A percentile compares a stretch with the other conserved stretches of the same genome.
Evolutionary conservation across 2,888 invertebrate genomes (phyloP).

Genomic region (Hydropsyche betteni): DNA sequence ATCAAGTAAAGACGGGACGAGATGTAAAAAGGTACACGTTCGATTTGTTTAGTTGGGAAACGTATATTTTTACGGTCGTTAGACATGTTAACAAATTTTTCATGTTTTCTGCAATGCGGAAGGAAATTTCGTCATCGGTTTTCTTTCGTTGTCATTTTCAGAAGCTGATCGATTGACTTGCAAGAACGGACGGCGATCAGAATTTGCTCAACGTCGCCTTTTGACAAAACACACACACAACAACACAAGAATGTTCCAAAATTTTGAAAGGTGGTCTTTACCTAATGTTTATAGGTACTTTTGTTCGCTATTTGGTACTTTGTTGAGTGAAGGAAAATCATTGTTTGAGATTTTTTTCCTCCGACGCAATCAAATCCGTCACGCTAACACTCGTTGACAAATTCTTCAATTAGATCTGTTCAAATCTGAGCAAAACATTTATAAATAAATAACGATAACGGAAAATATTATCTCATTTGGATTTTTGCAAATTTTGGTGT

Average conservation of each 20-base stretch:
- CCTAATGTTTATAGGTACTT: background rate
- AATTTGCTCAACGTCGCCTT: slow-evolving; percentile 1
- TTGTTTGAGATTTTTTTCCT: no score
- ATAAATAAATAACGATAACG: no score
- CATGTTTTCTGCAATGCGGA: slow-evolving; percentile 27
- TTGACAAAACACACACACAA: background rate
- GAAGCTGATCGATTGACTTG: background rate
- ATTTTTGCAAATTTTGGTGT: no score
- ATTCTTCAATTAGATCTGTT: no score
- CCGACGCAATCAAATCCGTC: no score
- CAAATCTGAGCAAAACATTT: no score
- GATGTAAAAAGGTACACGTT: slow-evolving; percentile 7
- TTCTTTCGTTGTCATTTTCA: slow-evolving; percentile 13
- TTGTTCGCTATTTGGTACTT: no score
- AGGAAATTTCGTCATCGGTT: slow-evolving; percentile 20
- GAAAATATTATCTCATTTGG: no score
- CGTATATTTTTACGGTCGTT: slow-evolving; percentile 22
- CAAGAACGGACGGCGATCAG: background rate
- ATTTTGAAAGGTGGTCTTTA: slow-evolving; percentile 3
- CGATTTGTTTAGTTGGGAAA: background rate
- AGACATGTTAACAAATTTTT: slow-evolving; percentile 23
- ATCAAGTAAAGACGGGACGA: background rate
- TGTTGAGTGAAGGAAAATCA: no score
- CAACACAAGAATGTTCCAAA: background rate
- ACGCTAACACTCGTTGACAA: no score